phyloP scores from a whole-genome alignment of 1,140 invertebrate genomes.

The Eumeta japonica region DNA sequence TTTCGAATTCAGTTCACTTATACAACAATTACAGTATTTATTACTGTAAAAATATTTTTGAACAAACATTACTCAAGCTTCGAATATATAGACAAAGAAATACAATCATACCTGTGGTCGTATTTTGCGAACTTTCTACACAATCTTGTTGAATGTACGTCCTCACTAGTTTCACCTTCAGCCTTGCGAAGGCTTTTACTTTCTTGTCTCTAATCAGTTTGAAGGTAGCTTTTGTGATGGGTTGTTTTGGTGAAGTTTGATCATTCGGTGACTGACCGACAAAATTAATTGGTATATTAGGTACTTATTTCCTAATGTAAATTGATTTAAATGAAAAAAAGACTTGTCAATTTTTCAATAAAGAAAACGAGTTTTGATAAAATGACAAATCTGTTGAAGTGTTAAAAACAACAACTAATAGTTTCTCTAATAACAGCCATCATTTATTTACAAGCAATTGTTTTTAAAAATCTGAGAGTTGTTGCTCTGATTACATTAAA shows the following conservation, averaged over 20 bases:
- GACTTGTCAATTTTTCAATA: neutral
- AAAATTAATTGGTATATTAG: neutral
- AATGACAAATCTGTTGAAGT: too few relatives aligned
- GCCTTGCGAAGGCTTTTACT: constrained; percentile 36
- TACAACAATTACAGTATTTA: too few relatives aligned
- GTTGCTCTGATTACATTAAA: neutral
- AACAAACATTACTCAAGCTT: too few relatives aligned
- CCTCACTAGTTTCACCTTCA: constrained; percentile 30
- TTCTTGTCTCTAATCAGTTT: constrained; percentile 20
- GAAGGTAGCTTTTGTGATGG: constrained; percentile 21
- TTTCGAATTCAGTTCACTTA: too few relatives aligned
- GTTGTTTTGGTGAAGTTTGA: constrained; percentile 33
- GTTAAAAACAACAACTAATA: too few relatives aligned
- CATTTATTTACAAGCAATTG: neutral
- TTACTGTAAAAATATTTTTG: too few relatives aligned
- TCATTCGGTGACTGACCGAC: constrained; percentile 39
- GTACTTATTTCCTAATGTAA: neutral
- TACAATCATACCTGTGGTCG: neutral
- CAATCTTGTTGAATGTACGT: constrained; percentile 31
- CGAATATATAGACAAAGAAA: too few relatives aligned
- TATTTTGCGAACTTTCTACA: neutral
- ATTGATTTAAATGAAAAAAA: neutral
- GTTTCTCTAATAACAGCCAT: too few relatives aligned
- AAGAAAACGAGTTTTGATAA: too few relatives aligned
- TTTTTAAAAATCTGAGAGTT: neutral